These are phyloP conservation scores for Drosophila takahashii DNA, from an alignment of 1,140 invertebrate species.

Conservation along the genomic window DNA sequence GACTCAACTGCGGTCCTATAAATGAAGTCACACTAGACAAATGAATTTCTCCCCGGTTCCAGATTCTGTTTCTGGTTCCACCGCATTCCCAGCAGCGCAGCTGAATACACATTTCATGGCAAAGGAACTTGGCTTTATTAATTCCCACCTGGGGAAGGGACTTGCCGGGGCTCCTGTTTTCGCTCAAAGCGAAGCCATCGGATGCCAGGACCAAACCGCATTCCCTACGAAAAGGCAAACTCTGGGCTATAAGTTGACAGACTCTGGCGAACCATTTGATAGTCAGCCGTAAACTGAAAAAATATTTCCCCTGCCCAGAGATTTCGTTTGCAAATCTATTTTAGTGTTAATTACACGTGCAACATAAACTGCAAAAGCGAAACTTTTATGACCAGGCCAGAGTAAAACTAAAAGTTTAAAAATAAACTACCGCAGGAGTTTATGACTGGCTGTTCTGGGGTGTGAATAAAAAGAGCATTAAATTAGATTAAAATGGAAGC, in stretches of 20 bases:
- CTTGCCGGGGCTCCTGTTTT: conserved; percentile 8
- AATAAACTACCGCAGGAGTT: conserved; percentile 35
- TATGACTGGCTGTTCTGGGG: conserved; percentile 18
- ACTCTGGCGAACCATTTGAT: conserved; percentile 24
- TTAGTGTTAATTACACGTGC: conserved; percentile 54
- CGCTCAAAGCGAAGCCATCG: conserved; percentile 1
- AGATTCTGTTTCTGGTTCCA: background rate
- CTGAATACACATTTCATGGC: conserved; percentile 19
- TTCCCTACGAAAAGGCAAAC: conserved; percentile 2
- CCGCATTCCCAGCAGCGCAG: conserved; percentile 1
- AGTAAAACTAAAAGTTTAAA: conserved; percentile 48
- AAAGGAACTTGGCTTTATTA: conserved; percentile 29
- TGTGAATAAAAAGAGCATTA: conserved; percentile 36
- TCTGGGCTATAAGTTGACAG: conserved; percentile 2
- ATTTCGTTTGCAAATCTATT: conserved; percentile 51
- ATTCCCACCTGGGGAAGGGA: conserved; percentile 22
- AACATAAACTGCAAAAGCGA: conserved; percentile 27
- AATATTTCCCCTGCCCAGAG: conserved; percentile 19
- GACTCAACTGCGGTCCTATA: conserved; percentile 14
- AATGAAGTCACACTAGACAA: conserved; percentile 56
- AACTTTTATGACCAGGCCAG: conserved; percentile 31
- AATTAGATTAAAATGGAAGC: conserved; percentile 45
- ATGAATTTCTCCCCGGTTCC: conserved; percentile 10
- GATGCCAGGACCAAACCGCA: conserved; percentile 12
- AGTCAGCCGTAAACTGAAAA: conserved; percentile 30